Evolutionary conservation across 2,888 invertebrate genomes (phyloP).

Genomic region (Erebia epiphron): DNA sequence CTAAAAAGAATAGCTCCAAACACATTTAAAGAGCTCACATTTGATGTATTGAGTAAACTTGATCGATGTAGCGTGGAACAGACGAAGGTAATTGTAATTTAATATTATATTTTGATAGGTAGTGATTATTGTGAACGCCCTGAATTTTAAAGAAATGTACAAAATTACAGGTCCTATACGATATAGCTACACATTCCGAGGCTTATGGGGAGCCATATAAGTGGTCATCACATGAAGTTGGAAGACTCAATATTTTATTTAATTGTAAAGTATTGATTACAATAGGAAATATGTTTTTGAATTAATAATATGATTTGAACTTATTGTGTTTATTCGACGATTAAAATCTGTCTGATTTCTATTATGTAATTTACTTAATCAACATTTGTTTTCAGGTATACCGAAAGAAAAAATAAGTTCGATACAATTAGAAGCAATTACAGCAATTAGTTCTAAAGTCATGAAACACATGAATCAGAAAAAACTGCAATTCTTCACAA

Average conservation of each 20-base stretch:
- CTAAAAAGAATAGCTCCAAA: conserved; percentile 59
- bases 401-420: conserved; percentile 63
- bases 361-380: too few species aligned
- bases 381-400: conserved; percentile 54
- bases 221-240: conserved; percentile 73
- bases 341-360: neutral
- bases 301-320: too few species aligned
- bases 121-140: neutral
- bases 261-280: conserved; percentile 50
- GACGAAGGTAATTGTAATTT: conserved; percentile 51
- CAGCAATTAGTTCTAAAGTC: conserved; percentile 59
- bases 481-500: conserved; percentile 67
- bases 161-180: conserved; percentile 64
- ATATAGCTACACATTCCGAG: conserved; percentile 61
- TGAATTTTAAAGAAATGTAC: neutral
- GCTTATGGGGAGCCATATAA: conserved; percentile 69
- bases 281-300: neutral
- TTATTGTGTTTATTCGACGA: neutral
- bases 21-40: conserved; percentile 60
- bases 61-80: conserved; percentile 61
- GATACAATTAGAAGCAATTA: conserved; percentile 66
- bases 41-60: conserved; percentile 59
- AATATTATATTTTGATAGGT: neutral
- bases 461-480: conserved; percentile 62
- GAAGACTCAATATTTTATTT: conserved; percentile 58